Percentiles rank a stretch among this genome's conserved stretches.
Conservation (phyloP, 2,888 invertebrate genomes). For the Onthophagus sagittarius region DNA sequence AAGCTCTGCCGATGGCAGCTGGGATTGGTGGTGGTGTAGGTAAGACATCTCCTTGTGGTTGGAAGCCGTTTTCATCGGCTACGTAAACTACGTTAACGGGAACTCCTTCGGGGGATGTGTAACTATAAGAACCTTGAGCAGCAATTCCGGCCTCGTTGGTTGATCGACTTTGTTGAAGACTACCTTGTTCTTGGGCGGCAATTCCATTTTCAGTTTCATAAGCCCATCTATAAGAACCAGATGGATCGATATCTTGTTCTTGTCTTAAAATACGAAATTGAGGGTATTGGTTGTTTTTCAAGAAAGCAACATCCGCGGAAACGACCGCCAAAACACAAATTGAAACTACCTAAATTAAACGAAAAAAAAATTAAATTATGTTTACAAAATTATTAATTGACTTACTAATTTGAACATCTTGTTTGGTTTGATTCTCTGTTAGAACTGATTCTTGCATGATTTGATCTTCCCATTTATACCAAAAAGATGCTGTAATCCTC, state of each 20-base stretch:
- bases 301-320: slow-evolving; percentile 16
- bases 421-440: neutral
- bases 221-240: slow-evolving; percentile 50
- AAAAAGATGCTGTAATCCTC: neutral
- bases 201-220: slow-evolving; percentile 61
- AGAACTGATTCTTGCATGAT: neutral
- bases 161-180: neutral
- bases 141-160: slow-evolving; percentile 14
- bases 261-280: slow-evolving; percentile 20
- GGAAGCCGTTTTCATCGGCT: slow-evolving; percentile 61
- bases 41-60: slow-evolving; percentile 54
- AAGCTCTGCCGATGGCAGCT: slow-evolving; percentile 34
- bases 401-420: slow-evolving; percentile 10
- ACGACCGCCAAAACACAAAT: slow-evolving; percentile 11
- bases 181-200: slow-evolving; percentile 52
- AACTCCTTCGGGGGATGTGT: slow-evolving; percentile 61
- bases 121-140: slow-evolving; percentile 61
- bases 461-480: neutral
- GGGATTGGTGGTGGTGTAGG: slow-evolving; percentile 46
- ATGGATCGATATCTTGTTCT: slow-evolving; percentile 21
- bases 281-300: slow-evolving; percentile 39
- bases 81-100: slow-evolving; percentile 57
- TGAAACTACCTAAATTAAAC: slow-evolving; percentile 12
- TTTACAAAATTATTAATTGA: neutral
- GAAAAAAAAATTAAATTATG: neutral